Evolutionary conservation across 2,797 vertebrate genomes (phyloP).

Genomic region (Acrocephalus scirpaceus): DNA sequence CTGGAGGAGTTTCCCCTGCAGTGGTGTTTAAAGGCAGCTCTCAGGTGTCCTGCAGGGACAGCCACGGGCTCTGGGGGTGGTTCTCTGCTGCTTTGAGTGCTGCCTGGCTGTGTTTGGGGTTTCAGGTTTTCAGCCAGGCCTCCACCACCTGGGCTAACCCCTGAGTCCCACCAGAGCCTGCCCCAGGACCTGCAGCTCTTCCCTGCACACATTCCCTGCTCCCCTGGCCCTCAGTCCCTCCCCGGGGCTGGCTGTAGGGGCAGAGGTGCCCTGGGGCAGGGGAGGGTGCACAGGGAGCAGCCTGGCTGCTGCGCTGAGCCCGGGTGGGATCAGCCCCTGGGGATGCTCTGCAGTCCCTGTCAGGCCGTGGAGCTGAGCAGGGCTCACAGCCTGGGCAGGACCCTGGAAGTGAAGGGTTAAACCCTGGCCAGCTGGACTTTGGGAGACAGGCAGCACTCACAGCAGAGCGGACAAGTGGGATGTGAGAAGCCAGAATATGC

Average conservation of each 20-base stretch:
- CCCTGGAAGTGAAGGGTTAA: neutral
- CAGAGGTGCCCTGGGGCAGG: neutral
- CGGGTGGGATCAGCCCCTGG: neutral
- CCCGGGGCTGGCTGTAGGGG: neutral
- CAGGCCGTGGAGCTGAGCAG: neutral
- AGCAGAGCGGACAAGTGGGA: slow-evolving; percentile 34
- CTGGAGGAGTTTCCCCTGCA: neutral
- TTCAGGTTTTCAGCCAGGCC: neutral
- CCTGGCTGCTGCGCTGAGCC: neutral
- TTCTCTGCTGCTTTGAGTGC: neutral
- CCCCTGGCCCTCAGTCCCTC: neutral
- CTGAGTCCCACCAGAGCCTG: neutral
- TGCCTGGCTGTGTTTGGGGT: neutral
- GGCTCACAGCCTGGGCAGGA: neutral
- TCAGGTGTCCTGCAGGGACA: neutral
- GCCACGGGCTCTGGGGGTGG: neutral
- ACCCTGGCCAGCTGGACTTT: neutral
- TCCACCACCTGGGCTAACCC: neutral
- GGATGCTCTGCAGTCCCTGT: neutral
- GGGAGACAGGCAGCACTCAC: neutral
- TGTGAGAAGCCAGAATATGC: slow-evolving; percentile 38
- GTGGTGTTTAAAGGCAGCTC: neutral
- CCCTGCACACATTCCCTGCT: neutral
- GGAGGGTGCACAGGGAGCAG: neutral
- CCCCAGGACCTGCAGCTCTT: neutral